Conservation (phyloP, 2,888 invertebrate genomes). For the Drosophila aldrichi region DNA sequence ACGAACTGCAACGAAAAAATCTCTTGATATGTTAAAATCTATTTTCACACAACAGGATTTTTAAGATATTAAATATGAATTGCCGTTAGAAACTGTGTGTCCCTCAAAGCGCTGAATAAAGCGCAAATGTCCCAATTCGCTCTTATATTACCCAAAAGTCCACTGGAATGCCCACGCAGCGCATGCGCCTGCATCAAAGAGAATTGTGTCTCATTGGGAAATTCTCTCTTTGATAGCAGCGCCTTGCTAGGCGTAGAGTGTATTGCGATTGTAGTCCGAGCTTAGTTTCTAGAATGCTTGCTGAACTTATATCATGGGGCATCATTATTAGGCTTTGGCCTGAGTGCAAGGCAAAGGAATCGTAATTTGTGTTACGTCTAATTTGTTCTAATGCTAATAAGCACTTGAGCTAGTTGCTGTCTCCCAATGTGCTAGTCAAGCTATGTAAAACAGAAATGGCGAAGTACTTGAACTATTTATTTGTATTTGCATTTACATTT, state of each 20-base stretch:
- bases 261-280: background rate
- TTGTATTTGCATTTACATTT: constrained; percentile 47
- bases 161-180: constrained; percentile 57
- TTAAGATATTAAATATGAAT: constrained; percentile 33
- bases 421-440: constrained; percentile 14
- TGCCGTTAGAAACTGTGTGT: constrained; percentile 19
- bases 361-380: constrained; percentile 7
- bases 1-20: background rate
- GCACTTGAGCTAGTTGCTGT: constrained; percentile 15
- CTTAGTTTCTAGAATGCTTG: background rate
- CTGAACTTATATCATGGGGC: constrained; percentile 1
- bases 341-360: background rate
- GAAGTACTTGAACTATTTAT: constrained; percentile 58
- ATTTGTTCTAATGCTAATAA: constrained; percentile 3
- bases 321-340: background rate
- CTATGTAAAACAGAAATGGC: constrained; percentile 31
- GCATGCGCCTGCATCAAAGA: constrained; percentile 52
- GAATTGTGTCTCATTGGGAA: constrained; percentile 20
- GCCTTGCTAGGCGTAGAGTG: constrained; percentile 7
- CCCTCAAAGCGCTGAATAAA: constrained; percentile 64
- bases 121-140: constrained; percentile 54
- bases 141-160: constrained; percentile 65
- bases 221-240: constrained; percentile 52
- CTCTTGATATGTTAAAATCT: background rate
- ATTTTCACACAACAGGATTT: background rate